These are phyloP conservation scores for Epinephelus moara DNA, from an alignment of 2,113 vertebrate genomes.

Conservation along the genomic window DNA sequence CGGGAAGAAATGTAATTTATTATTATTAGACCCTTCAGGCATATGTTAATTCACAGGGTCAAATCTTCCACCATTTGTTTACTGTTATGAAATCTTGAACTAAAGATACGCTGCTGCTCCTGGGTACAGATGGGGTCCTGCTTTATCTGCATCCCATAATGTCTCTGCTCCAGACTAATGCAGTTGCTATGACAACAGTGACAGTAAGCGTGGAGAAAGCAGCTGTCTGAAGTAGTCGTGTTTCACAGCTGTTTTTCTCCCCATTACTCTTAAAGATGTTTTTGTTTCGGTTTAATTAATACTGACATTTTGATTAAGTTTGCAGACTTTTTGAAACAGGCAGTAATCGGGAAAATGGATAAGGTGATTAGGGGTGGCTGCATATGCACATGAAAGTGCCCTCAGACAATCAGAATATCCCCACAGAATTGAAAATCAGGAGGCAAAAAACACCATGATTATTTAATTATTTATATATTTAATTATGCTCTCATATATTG, in stretches of 20 bases:
- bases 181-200: constrained; percentile 47
- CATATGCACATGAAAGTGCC: too few species aligned
- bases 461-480: not conserved
- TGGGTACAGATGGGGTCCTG: constrained; percentile 12
- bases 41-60: not conserved
- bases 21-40: not conserved
- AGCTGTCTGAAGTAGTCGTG: constrained; percentile 11
- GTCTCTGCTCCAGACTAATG: constrained; percentile 2
- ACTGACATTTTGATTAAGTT: not conserved
- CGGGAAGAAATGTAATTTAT: not conserved
- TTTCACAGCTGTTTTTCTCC: constrained; percentile 34
- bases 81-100: constrained; percentile 9
- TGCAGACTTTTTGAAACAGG: constrained; percentile 10
- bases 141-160: constrained; percentile 58
- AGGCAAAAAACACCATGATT: not conserved
- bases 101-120: not conserved
- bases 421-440: not conserved
- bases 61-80: constrained; percentile 7
- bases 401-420: not conserved
- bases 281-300: constrained; percentile 18
- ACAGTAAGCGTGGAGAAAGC: constrained; percentile 18
- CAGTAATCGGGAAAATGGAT: not conserved
- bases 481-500: constrained; percentile 14
- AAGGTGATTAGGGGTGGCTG: not conserved
- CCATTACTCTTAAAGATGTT: constrained; percentile 7